A percentile compares a stretch with the other conserved stretches of the same genome.
phyloP scores from a whole-genome alignment of 2,797 vertebrate genomes.

The Balearica regulorum region DNA sequence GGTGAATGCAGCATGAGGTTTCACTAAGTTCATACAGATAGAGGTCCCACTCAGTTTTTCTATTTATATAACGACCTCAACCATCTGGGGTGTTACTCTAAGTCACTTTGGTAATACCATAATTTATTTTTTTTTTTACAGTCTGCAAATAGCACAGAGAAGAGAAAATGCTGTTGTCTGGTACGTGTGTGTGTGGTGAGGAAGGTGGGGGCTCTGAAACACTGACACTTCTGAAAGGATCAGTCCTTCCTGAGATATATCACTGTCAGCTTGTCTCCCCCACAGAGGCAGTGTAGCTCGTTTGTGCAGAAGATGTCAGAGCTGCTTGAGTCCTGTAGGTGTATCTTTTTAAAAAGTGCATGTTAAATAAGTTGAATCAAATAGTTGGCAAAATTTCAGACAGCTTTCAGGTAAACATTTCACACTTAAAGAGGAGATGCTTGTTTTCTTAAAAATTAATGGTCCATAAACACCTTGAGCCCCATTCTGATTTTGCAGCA shows the following conservation, averaged over 20 bases:
- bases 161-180: not conserved
- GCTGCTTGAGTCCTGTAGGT: not conserved
- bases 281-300: fast-evolving
- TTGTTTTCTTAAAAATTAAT: not conserved
- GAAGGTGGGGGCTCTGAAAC: not conserved
- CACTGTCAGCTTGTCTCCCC: not conserved
- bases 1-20: not conserved
- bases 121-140: not conserved
- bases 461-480: not conserved
- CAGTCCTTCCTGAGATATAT: not conserved
- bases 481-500: not conserved
- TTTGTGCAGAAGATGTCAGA: not conserved
- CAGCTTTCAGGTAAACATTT: not conserved
- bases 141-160: not conserved
- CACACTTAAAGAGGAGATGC: not conserved
- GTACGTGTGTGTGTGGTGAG: not conserved
- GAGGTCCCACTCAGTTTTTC: not conserved
- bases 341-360: not conserved
- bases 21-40: not conserved
- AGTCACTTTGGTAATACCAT: not conserved
- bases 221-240: not conserved
- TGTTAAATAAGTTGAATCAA: not conserved
- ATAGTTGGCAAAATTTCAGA: not conserved
- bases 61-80: not conserved
- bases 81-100: not conserved